Conservation (phyloP, 2,888 invertebrate species). For the Drosophila setosimentum region DNA sequence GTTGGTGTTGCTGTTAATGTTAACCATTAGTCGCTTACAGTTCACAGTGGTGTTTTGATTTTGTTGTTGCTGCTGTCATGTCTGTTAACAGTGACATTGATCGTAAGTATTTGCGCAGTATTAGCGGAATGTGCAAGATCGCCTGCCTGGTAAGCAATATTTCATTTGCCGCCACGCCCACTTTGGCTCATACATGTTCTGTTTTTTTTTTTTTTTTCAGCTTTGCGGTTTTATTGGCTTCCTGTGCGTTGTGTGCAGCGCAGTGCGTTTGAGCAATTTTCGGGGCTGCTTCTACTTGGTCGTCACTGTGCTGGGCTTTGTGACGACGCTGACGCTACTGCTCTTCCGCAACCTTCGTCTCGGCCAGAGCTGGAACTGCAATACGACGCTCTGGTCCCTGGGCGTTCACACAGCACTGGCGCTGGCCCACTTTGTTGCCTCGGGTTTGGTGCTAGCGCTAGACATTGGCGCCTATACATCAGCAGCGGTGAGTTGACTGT, state of each 20-base stretch:
- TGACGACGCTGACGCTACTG: constrained; percentile 53
- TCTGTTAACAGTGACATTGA: constrained; percentile 56
- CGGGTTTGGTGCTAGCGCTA: constrained; percentile 62
- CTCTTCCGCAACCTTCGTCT: constrained; percentile 66
- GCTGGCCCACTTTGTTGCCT: constrained; percentile 62
- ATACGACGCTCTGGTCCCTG: constrained; percentile 62
- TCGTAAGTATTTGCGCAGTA: constrained; percentile 69
- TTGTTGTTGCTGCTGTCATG: constrained; percentile 35
- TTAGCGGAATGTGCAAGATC: constrained; percentile 64
- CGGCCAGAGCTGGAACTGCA: constrained; percentile 61
- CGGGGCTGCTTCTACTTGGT: constrained; percentile 74
- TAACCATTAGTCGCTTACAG: constrained; percentile 11
- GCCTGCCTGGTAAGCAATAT: constrained; percentile 63
- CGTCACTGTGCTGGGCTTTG: constrained; percentile 58
- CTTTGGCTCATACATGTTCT: background rate
- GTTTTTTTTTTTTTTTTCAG: constrained; percentile 14
- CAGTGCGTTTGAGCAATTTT: constrained; percentile 74
- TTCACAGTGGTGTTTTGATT: constrained; percentile 13
- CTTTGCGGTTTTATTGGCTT: constrained; percentile 75
- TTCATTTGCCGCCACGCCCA: constrained; percentile 11
- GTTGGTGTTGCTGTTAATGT: constrained; percentile 11
- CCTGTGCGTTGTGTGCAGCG: constrained; percentile 74
- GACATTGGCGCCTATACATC: constrained; percentile 60
- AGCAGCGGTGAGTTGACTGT: constrained; percentile 62
- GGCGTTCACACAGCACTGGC: constrained; percentile 54